Base-by-base conservation (phyloP, 2,888 invertebrate genomes). In the Lasioglossum oenotherae region DNA sequence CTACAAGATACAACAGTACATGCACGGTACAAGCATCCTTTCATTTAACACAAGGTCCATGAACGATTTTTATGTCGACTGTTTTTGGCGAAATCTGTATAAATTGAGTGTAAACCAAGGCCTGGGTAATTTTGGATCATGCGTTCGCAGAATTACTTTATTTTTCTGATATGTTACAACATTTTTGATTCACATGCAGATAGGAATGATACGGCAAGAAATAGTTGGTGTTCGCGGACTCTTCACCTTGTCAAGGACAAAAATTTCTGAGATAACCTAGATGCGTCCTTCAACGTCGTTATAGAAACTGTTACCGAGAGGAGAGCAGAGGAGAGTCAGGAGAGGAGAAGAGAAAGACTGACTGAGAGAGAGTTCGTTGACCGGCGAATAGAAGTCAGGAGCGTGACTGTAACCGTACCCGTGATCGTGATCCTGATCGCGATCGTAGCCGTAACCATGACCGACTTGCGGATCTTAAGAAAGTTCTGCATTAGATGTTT, bases 361-460 rank as follows among this genome's bases (percentile, higher is more conserved):
- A 71, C 44, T 23, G 41, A 73, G 73, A 60, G 87, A 67, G 87
- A 88, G 91, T 91, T 90, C 89, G 80, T 88, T 87, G 90, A 88
- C 91, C 89, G 89, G 78, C 84, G 87, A 87, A 81, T 80, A 85
- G 85, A 83, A 86, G 87, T 74, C 74, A 79, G 86, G 64, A 86
- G 82, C 89, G 80, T 82, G 88, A 87, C 85, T 87, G 89, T 91
- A 92, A 88, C 90, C 91, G 90, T 91, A 90, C 90, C 91, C 90
- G 90, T 91, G 91, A 92, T 91, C 92, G 91, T 91, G 89, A 90
- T 86, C 90, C 82, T 87, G 85, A 89, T 82, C 84, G 88, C 78
- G 84, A 75, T 81, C 84, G 87, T 89, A 87, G 82, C 86, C 85
- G 83, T 89, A 87, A 89, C 89, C 89, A 87, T 89, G 89, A 85